Conservation (phyloP, 1,140 invertebrate species). For the Drosophila eugracilis region DNA sequence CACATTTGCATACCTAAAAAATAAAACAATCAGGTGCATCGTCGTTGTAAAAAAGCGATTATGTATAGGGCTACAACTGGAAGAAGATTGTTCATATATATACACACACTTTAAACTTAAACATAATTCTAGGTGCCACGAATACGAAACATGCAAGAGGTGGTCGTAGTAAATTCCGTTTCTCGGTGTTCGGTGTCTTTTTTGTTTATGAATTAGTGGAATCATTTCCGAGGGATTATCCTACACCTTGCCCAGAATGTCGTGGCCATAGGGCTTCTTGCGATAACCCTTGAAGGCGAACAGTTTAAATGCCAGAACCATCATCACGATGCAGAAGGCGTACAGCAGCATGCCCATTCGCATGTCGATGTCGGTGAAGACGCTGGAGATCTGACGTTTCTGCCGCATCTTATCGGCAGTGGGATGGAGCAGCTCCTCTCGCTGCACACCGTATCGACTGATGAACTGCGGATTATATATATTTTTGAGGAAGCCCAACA, state of each 20-base stretch:
- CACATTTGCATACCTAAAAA: constrained; percentile 23
- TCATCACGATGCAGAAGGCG: constrained; percentile 88
- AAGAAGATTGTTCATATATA: constrained; percentile 55
- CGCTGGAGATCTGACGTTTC: constrained; percentile 85
- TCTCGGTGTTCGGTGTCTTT: constrained; percentile 48
- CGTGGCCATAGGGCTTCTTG: constrained; percentile 89
- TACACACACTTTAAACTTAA: constrained; percentile 69
- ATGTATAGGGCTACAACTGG: constrained; percentile 63
- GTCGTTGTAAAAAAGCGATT: constrained; percentile 64
- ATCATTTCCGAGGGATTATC: constrained; percentile 3
- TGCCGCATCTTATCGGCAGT: constrained; percentile 70
- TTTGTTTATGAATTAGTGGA: constrained; percentile 28
- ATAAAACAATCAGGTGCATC: constrained; percentile 31
- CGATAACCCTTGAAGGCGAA: constrained; percentile 89
- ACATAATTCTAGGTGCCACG: constrained; percentile 43
- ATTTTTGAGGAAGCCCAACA: constrained; percentile 90
- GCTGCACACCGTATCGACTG: constrained; percentile 84
- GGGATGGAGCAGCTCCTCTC: constrained; percentile 57
- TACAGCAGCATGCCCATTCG: constrained; percentile 91
- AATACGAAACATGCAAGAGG: constrained; percentile 42
- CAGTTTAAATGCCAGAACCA: constrained; percentile 91
- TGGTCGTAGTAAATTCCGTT: constrained; percentile 33
- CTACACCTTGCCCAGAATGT: constrained; percentile 88
- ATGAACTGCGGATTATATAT: constrained; percentile 89
- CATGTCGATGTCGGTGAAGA: constrained; percentile 89